phyloP scores from a whole-genome alignment of 2,888 invertebrate genomes.

The Phyllotreta striolata region DNA sequence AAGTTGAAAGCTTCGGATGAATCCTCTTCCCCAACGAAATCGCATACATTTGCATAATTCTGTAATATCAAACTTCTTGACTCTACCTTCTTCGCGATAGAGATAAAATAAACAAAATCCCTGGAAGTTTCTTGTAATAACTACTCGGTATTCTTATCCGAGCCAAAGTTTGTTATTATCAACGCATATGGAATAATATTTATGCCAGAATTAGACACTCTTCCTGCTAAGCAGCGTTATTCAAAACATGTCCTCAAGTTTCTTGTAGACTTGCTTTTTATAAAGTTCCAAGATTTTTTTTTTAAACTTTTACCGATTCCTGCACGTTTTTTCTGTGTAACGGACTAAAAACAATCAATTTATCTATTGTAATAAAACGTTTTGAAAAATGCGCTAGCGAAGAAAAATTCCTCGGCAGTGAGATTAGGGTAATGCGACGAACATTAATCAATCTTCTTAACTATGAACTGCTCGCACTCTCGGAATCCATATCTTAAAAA shows the following conservation, averaged over 20 bases:
- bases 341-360: no score
- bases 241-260: slow-evolving; percentile 7
- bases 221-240: not conserved
- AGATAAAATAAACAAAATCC: slow-evolving; percentile 19
- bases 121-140: slow-evolving; percentile 4
- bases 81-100: not conserved
- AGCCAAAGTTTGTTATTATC: slow-evolving; percentile 11
- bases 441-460: slow-evolving; percentile 24
- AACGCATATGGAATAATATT: slow-evolving; percentile 16
- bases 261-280: not conserved
- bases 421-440: slow-evolving; percentile 1
- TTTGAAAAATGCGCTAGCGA: no score
- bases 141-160: slow-evolving; percentile 17
- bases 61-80: slow-evolving; percentile 7
- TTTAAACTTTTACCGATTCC: no score
- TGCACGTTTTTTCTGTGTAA: no score
- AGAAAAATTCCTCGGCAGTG: not conserved
- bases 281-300: not conserved
- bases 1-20: not conserved
- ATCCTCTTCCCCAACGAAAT: not conserved
- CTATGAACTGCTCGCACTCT: slow-evolving; percentile 17
- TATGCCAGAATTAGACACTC: slow-evolving; percentile 4
- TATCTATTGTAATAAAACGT: no score
- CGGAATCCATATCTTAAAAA: slow-evolving; percentile 20
- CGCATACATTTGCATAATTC: slow-evolving; percentile 12